Base-by-base conservation (phyloP, 2,888 invertebrate genomes). In the Patella depressa region DNA sequence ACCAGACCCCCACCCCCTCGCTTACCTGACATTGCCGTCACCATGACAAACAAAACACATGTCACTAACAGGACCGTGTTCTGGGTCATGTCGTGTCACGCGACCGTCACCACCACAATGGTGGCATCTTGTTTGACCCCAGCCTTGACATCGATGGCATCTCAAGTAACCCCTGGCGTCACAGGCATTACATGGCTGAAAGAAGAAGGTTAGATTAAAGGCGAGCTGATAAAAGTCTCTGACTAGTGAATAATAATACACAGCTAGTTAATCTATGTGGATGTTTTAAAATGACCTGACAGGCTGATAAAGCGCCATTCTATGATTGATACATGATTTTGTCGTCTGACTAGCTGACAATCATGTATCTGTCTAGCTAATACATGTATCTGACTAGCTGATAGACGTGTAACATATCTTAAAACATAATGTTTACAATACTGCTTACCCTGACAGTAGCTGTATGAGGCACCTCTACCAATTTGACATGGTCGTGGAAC, bases 381-480 rank as follows among this genome's bases (percentile, higher is more conserved):
- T 34, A 34, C 34, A 34, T 34, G 34, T 7, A 0, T 34, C 34
- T 34, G 34, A 5, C 34, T 34, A 34, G 7, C 7, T 34, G 4
- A 34, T 34, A 34, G 5, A 34, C 7, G 34, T 29, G 29, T 29
- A 29, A 29, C 29, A 29, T 34, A 34, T 34, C 34, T 34, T 4
- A 34, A 4, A 34, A 34, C 45, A 45, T 45, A 45, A 45, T 45
- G 45, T 45, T 45, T 45, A 0, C 7, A 45, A 45, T 9, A 45
- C 45, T 7, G 29, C 76, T 24, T 78, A 89, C 90, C 87, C 92
- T 92, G 15, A 93, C 90, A 3, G 91, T 91, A 5, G 92, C 91
- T 15, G 93, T 93, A 84, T 93, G 93, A 3, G 93, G 93, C 14
- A 93, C 93, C 88, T 91, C 90, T n/a, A 92, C 83, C 73, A 91